Evolutionary conservation across 2,797 vertebrate species (phyloP).

Genomic region (Spheniscus humboldti): DNA sequence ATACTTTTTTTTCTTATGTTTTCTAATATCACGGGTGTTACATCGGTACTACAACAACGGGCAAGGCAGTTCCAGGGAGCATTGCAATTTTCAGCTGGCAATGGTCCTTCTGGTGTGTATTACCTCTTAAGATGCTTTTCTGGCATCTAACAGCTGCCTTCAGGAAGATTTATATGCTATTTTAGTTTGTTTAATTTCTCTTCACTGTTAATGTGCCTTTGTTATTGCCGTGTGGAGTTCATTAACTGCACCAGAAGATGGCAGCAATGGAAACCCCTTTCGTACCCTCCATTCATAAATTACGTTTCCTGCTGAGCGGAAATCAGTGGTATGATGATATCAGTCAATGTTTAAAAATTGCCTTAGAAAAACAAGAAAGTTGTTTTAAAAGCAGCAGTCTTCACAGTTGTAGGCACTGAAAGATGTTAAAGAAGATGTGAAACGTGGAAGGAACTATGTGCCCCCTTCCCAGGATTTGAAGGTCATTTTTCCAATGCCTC

Average conservation of each 20-base stretch:
- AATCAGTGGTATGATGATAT: neutral
- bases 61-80: neutral
- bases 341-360: neutral
- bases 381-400: neutral
- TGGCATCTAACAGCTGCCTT: neutral
- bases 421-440: neutral
- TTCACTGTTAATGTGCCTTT: neutral
- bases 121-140: neutral
- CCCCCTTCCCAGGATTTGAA: neutral
- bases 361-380: neutral
- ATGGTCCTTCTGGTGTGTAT: slow-evolving; percentile 4
- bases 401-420: neutral
- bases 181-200: slow-evolving; percentile 20
- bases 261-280: slow-evolving; percentile 42
- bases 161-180: neutral
- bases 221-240: neutral
- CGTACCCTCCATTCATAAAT: neutral
- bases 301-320: neutral
- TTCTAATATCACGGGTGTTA: neutral
- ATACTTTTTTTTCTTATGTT: neutral
- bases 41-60: accelerated
- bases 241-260: slow-evolving; percentile 48
- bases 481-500: neutral
- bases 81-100: slow-evolving; percentile 3
- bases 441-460: neutral